phyloP scores from a whole-genome alignment of 1,140 invertebrate species.

The Paraescarpia echinospica region DNA sequence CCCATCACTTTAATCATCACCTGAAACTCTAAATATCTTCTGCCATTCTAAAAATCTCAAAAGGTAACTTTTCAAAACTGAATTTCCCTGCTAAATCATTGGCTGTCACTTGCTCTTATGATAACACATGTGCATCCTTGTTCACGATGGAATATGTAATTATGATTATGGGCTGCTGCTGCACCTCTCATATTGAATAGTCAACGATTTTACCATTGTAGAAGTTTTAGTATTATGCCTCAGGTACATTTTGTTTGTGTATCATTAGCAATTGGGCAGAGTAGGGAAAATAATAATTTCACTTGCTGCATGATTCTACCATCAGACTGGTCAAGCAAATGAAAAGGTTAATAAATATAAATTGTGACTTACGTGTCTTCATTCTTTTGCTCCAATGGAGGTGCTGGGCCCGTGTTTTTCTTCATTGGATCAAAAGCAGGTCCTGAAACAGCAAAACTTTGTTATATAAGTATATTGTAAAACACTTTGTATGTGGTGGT shows the following conservation, averaged over 20 bases:
- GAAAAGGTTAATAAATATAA: background rate
- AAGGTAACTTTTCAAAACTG: too few species aligned
- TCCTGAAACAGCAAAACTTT: slow-evolving; percentile 42
- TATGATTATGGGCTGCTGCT: too few species aligned
- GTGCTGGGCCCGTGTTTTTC: slow-evolving; percentile 62
- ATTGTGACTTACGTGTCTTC: slow-evolving; percentile 70
- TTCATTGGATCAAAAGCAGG: slow-evolving; percentile 78
- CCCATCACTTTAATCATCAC: too few species aligned
- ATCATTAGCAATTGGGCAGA: background rate
- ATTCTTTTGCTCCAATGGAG: slow-evolving; percentile 68
- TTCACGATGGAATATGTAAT: too few species aligned
- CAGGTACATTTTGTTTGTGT: background rate
- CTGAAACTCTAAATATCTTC: too few species aligned
- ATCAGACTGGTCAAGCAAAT: background rate
- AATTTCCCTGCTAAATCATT: too few species aligned
- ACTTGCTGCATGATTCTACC: background rate
- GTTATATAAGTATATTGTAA: background rate
- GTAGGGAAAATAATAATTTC: background rate
- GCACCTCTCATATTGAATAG: too few species aligned
- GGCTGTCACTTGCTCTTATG: too few species aligned
- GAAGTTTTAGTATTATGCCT: background rate
- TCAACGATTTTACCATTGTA: too few species aligned
- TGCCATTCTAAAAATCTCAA: too few species aligned
- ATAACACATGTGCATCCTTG: too few species aligned
- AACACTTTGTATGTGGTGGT: background rate